Conservation (phyloP, 1,140 invertebrate genomes). For the Drosophila kikkawai region DNA sequence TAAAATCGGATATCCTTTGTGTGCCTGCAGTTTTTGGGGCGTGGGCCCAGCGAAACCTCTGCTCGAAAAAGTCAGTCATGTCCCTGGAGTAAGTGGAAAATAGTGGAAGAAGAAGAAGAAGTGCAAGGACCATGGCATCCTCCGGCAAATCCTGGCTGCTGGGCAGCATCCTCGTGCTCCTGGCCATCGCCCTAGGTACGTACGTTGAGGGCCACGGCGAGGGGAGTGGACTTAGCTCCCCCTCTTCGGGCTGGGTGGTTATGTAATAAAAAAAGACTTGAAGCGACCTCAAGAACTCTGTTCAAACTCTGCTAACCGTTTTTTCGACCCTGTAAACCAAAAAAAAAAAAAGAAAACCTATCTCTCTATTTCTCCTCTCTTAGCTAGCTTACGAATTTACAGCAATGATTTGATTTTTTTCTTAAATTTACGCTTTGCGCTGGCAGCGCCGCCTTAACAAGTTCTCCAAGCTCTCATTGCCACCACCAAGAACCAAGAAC, state of each 20-base stretch:
- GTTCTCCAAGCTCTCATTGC: constrained; percentile 71
- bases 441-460: constrained; percentile 82
- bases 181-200: constrained; percentile 70
- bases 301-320: constrained; percentile 46
- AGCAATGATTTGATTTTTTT: constrained; percentile 85
- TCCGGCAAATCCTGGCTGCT: constrained; percentile 55
- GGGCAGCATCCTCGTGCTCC: constrained; percentile 55
- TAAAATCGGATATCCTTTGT: constrained; percentile 13
- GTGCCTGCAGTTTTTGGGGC: constrained; percentile 52
- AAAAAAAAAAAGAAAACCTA: constrained; percentile 35
- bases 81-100: constrained; percentile 51
- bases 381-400: constrained; percentile 71
- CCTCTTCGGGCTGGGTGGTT: constrained; percentile 35
- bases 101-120: constrained; percentile 1
- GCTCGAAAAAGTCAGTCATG: constrained; percentile 43
- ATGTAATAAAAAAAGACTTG: constrained; percentile 52
- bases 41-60: constrained; percentile 31
- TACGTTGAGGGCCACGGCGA: constrained; percentile 32
- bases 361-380: constrained; percentile 46
- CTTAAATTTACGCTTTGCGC: constrained; percentile 77
- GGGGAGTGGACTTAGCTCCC: constrained; percentile 10
- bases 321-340: constrained; percentile 34
- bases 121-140: constrained; percentile 49
- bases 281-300: constrained; percentile 22
- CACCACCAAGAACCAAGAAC: constrained; percentile 29